Evolutionary conservation across 2,113 vertebrate species (phyloP).

Genomic region (Rynchops niger): DNA sequence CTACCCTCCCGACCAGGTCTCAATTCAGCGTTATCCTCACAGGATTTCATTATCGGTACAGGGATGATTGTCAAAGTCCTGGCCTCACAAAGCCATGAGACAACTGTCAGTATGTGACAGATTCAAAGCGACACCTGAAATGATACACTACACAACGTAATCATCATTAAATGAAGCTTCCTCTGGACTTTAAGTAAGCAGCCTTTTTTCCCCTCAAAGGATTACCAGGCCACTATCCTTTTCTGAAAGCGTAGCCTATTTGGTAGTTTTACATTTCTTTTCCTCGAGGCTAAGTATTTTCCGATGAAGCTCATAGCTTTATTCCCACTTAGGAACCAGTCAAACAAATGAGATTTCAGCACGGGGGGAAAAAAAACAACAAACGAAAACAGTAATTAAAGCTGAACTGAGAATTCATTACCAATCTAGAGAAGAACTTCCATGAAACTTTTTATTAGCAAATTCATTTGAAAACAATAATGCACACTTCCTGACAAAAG

Average conservation of each 20-base stretch:
- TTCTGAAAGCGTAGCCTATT: background rate
- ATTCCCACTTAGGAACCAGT: background rate
- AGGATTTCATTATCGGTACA: background rate
- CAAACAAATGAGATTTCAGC: background rate
- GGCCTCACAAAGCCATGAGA: background rate
- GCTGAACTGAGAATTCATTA: background rate
- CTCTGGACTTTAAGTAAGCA: background rate
- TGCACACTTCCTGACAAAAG: background rate
- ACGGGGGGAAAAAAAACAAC: background rate
- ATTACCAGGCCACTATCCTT: background rate
- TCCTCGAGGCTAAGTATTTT: background rate
- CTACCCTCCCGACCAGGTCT: fast-evolving
- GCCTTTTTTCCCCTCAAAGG: background rate
- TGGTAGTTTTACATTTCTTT: background rate
- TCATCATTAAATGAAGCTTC: background rate
- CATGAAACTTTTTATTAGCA: background rate
- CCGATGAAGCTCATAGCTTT: background rate
- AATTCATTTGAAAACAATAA: background rate
- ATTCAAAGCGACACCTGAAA: background rate
- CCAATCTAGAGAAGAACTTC: background rate
- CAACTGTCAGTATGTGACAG: background rate
- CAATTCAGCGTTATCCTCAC: too few species aligned
- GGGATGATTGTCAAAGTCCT: background rate
- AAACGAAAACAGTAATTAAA: background rate
- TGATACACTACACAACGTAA: background rate